Base-by-base conservation (phyloP, 2,797 vertebrate genomes). In the Hemibagrus guttatus region DNA sequence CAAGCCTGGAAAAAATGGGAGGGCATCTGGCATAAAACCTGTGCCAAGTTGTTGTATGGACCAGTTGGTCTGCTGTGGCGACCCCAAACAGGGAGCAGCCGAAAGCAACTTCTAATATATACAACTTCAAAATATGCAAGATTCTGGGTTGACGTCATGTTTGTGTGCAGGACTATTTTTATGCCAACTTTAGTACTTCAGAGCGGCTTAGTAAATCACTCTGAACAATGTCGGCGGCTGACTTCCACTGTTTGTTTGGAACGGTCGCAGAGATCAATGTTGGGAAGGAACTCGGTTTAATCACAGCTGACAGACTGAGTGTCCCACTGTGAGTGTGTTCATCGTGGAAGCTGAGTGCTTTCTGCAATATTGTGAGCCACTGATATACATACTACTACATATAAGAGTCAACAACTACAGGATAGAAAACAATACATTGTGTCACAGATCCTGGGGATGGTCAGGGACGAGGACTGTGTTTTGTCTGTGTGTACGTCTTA, bases 261-360 rank as follows among this genome's bases (percentile, higher is more conserved):
- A 35, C 19, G 9, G 11, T 58, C 35, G 19, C 54, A 79, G 59
- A 79, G 76, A 79, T 79, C 76, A 79, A 59, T 79, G 76, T 79
- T 59, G 6, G 54, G 28, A 79, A 79, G 31, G 76, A 58, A 35
- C 13, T 79, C 28, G 23, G 5, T 35, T 88, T 76, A 75, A 80
- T 85, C 46, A 75, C 5, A 80, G 72, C 26, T 49, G 76, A 79
- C 76, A 79, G 76, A 58, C 76, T 84, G 66, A 31, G 85, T 46
- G 78, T 86, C 49, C 68, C 59, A 63, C 76, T 79, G 76, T 79
- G 76, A 58, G 76, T 79, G 54, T 59, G 58, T 79, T 79, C 31
- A 42, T 35, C n/a, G 6, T 7, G 26, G 16, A n/a, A 75, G 46
- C 26, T 79, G 28, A 79, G 28, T 35, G 35, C 56, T 58, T 79